Evolutionary conservation across 2,113 vertebrate species (phyloP).

Genomic region (Carettochelys insculpta): DNA sequence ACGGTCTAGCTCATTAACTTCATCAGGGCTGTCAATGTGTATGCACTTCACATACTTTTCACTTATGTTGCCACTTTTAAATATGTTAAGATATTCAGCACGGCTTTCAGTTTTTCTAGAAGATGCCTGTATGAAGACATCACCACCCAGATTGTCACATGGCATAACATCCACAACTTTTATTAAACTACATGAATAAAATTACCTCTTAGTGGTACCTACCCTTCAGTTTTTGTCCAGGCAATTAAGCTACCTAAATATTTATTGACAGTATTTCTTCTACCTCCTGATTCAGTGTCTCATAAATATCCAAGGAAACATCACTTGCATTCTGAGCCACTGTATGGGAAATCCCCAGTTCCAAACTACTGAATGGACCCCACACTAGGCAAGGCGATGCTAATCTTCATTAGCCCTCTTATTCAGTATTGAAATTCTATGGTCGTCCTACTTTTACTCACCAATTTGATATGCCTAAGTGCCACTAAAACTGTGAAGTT

Average conservation of each 20-base stretch:
- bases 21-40: neutral
- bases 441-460: neutral
- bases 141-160: neutral
- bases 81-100: neutral
- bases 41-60: neutral
- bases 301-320: neutral
- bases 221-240: neutral
- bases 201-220: neutral
- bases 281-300: neutral
- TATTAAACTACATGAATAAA: neutral
- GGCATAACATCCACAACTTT: neutral
- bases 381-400: neutral
- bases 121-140: neutral
- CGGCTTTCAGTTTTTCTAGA: neutral
- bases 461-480: neutral
- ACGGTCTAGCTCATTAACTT: neutral
- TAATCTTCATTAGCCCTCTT: neutral
- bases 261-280: neutral
- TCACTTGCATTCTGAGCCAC: neutral
- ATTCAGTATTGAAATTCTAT: neutral
- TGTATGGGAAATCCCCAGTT: neutral
- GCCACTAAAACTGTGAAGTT: neutral
- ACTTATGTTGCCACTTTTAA: neutral
- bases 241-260: neutral
- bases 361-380: neutral